Conservation (phyloP, 1,140 invertebrate genomes). For the Medauroidea extradentata region DNA sequence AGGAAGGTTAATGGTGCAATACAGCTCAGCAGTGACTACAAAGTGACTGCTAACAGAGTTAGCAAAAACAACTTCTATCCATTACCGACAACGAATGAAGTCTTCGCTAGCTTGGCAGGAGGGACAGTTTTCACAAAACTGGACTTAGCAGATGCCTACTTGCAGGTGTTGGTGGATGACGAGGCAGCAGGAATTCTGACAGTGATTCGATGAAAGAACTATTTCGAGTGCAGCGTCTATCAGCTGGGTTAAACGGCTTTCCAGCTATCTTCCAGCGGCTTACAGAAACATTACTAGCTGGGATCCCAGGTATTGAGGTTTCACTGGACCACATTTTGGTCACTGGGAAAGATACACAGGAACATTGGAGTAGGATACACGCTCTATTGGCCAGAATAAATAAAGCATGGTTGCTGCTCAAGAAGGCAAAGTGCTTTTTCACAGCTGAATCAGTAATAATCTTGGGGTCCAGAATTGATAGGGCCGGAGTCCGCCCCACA, state of each 20-base stretch:
- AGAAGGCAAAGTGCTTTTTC: conserved; percentile 35
- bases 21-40: no score
- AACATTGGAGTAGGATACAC: not conserved
- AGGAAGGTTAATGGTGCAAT: no score
- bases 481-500: conserved; percentile 30
- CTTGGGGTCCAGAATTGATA: conserved; percentile 34
- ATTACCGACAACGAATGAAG: conserved; percentile 14
- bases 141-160: conserved; percentile 33
- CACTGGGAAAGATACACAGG: not conserved
- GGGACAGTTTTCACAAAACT: conserved; percentile 30
- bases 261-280: conserved; percentile 35
- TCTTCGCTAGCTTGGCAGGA: conserved; percentile 18
- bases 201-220: conserved; percentile 41
- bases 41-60: conserved; percentile 21
- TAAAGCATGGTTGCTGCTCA: conserved; percentile 25
- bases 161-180: conserved; percentile 35
- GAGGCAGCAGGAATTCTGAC: not conserved
- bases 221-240: conserved; percentile 44
- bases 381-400: not conserved
- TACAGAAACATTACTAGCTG: not conserved
- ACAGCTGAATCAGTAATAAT: conserved; percentile 30
- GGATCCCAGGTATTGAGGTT: not conserved
- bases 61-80: conserved; percentile 18
- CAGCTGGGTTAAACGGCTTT: conserved; percentile 44
- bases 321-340: not conserved